Evolutionary conservation across 2,113 vertebrate species (phyloP).

Genomic region (Aptenodytes forsteri): DNA sequence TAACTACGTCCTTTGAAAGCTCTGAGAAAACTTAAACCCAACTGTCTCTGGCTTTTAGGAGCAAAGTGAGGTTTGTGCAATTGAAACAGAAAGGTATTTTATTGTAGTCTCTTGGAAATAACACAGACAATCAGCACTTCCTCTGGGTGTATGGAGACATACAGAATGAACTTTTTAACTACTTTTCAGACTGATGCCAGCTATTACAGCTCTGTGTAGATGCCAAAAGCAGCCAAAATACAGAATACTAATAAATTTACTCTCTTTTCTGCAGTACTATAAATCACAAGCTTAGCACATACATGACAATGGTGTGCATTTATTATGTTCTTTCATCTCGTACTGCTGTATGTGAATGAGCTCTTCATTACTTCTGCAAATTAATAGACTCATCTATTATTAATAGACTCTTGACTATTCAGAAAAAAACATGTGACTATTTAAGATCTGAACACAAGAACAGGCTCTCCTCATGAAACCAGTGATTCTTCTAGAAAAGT

Average conservation of each 20-base stretch:
- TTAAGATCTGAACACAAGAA: not conserved
- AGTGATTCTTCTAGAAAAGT: not conserved
- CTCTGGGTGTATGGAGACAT: not conserved
- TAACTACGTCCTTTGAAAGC: not conserved
- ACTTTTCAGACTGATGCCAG: not conserved
- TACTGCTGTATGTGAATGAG: not conserved
- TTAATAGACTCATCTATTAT: not conserved
- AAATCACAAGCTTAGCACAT: not conserved
- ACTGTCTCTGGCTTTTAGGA: not conserved
- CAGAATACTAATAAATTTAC: not conserved
- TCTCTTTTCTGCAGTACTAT: not conserved
- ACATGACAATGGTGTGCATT: not conserved
- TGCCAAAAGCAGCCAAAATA: not conserved
- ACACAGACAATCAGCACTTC: not conserved
- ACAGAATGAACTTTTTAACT: not conserved
- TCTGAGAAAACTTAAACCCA: not conserved
- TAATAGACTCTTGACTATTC: not conserved
- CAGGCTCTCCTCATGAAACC: not conserved
- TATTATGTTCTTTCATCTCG: not conserved
- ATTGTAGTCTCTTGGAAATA: not conserved
- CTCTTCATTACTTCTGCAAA: not conserved
- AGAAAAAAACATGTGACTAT: not conserved
- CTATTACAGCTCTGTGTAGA: not conserved
- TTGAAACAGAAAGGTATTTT: not conserved
- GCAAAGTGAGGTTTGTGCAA: not conserved